phyloP scores from a whole-genome alignment of 2,113 vertebrate species.

The Myrmophylax atrothorax region DNA sequence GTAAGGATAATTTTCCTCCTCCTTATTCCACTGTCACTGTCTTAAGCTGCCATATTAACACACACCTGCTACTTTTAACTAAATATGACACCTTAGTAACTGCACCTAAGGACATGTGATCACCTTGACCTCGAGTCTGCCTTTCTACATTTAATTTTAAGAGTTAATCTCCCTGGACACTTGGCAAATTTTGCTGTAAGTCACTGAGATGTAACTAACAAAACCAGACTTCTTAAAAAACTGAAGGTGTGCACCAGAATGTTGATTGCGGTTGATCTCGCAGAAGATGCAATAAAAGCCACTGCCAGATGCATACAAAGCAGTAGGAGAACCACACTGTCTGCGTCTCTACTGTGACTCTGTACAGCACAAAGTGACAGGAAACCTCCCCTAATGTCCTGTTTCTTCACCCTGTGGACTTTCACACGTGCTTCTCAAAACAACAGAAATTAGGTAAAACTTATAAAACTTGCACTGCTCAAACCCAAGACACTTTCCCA shows the following conservation, averaged over 20 bases:
- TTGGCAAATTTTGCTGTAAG: neutral
- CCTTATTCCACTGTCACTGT: neutral
- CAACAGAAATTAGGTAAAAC: neutral
- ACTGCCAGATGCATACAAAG: too few species aligned
- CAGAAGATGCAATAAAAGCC: neutral
- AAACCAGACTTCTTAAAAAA: neutral
- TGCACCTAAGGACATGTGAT: neutral
- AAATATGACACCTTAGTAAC: neutral
- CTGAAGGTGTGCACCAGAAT: neutral
- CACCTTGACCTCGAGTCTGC: neutral
- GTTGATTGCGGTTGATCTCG: neutral
- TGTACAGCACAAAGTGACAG: neutral
- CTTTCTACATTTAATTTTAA: neutral
- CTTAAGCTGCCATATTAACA: neutral
- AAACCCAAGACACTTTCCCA: neutral
- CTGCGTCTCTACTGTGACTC: neutral
- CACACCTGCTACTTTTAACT: neutral
- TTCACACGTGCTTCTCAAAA: neutral
- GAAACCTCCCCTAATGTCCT: neutral
- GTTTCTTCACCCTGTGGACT: neutral
- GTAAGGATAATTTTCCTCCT: neutral
- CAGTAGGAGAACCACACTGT: neutral
- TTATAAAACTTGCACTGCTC: neutral
- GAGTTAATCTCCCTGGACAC: rapidly evolving
- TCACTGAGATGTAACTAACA: neutral